phyloP scores from a whole-genome alignment of 2,888 invertebrate genomes.

The Harpalus rufipes region DNA sequence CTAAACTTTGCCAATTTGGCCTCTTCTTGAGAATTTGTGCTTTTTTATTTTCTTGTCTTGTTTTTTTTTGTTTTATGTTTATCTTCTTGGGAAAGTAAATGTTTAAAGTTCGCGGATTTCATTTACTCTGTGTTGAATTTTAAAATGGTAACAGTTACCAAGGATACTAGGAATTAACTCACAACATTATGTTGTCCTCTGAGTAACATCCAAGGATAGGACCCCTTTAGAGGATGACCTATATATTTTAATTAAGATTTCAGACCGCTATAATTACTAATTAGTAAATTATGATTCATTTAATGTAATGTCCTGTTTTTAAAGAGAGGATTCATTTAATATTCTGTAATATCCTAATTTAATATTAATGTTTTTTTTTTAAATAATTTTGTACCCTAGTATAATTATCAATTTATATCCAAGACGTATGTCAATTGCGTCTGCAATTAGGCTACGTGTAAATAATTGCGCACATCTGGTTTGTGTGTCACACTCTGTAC shows the following conservation, averaged over 20 bases:
- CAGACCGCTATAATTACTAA: background rate
- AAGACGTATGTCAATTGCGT: background rate
- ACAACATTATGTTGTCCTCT: background rate
- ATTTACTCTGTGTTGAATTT: constrained; percentile 44
- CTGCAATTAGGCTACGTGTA: constrained; percentile 18
- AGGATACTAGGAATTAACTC: background rate
- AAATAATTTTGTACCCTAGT: background rate
- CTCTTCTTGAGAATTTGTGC: constrained; percentile 13
- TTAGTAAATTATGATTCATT: background rate
- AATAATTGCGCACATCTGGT: constrained; percentile 45
- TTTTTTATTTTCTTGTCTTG: constrained; percentile 38
- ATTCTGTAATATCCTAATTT: background rate
- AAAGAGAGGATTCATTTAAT: background rate
- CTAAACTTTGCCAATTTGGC: constrained; percentile 47
- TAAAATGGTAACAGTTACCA: background rate
- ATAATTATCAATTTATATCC: background rate
- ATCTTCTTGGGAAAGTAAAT: constrained; percentile 23
- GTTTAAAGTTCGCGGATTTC: constrained; percentile 36
- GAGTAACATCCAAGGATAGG: background rate
- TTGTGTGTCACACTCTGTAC: background rate
- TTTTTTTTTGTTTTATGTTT: constrained; percentile 50
- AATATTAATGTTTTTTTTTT: background rate
- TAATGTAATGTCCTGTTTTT: background rate
- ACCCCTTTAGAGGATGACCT: background rate
- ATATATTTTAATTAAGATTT: constrained; percentile 7